Base-by-base conservation (phyloP, 2,888 invertebrate genomes). In the Harpalus rubripes region DNA sequence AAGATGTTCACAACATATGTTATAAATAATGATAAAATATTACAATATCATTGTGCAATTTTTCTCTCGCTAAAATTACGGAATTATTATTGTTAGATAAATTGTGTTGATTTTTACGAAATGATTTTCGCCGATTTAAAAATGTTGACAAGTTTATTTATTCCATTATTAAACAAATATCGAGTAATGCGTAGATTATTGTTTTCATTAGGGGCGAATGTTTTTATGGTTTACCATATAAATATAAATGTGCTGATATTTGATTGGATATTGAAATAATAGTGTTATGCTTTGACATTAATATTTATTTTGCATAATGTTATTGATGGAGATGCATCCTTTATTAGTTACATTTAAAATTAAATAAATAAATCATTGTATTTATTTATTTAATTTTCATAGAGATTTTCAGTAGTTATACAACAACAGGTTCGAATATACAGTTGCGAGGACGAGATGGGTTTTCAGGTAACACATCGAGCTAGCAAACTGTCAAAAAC, bases 21-120 rank as follows among this genome's bases (percentile, higher is more conserved):
- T 78, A 78, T 78, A 58, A 78, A 78, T 78, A 78, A 78, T 78
- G 22, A 58, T 58, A 58, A 58, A 58, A 78, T 58, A 78, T 74
- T 52, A 6, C 74, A 1, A 1, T 44, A 74, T 41, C 15, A 72
- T 72, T 41, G 41, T 12, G 32, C 68, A 3, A 68, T 68, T 39
- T 32, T 68, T 68, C 32, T 18, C 22, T 18, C 44, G 44, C 4
- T 52, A 10, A 52, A 52, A 52, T 52, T 32, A 5, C 32, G 32
- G 44, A 52, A 52, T 61, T 61, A 18, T 61, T 18, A 61, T 18
- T 61, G 18, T 32, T 61, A 8, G 16, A 18, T 16, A 10, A 61
- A 18, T 61, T 10, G 22, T 61, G 22, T 61, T 10, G 15, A 18
- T 61, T 61, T 63, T 12, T 12, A 26, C 26, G 26, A 18, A 61